These are phyloP conservation scores for Tinamus guttatus DNA, from an alignment of 2,113 vertebrate species.

Conservation along the genomic window DNA sequence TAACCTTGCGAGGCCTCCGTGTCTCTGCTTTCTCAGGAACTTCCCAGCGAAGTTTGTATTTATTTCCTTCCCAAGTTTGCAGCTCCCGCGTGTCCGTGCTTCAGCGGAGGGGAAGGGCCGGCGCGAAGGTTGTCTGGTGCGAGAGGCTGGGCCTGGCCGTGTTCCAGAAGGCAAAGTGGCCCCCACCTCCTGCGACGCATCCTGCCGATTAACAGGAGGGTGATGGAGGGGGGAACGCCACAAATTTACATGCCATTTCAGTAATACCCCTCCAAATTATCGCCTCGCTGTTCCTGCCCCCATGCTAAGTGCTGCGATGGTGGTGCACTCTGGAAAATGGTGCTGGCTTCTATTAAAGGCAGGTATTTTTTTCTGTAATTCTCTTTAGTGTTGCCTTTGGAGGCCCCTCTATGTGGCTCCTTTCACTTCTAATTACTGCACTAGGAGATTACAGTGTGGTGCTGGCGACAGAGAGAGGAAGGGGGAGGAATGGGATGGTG, in stretches of 20 bases:
- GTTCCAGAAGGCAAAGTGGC: neutral
- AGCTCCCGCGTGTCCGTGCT: neutral
- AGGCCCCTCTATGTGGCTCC: slow-evolving; percentile 66
- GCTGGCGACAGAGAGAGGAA: slow-evolving; percentile 61
- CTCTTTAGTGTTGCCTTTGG: slow-evolving; percentile 66
- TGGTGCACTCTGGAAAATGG: slow-evolving; percentile 45
- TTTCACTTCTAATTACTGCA: slow-evolving; percentile 76
- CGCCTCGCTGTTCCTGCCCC: slow-evolving; percentile 11
- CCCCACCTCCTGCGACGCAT: neutral
- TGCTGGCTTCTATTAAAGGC: slow-evolving; percentile 57
- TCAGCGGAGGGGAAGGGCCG: neutral
- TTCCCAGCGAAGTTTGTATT: neutral
- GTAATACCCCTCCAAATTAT: slow-evolving; percentile 34
- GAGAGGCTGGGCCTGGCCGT: neutral
- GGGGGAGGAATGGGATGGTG: slow-evolving; percentile 69
- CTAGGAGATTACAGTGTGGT: slow-evolving; percentile 72
- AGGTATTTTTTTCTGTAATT: slow-evolving; percentile 68
- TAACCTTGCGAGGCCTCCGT: neutral
- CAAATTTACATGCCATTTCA: slow-evolving; percentile 27
- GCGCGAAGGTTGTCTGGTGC: neutral
- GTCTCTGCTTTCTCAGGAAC: neutral
- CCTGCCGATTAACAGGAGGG: neutral
- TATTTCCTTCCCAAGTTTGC: too few species aligned
- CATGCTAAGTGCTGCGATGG: neutral
- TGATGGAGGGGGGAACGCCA: neutral